Evolutionary conservation across 2,888 invertebrate genomes (phyloP).

Genomic region (Pantelozetes paolii): DNA sequence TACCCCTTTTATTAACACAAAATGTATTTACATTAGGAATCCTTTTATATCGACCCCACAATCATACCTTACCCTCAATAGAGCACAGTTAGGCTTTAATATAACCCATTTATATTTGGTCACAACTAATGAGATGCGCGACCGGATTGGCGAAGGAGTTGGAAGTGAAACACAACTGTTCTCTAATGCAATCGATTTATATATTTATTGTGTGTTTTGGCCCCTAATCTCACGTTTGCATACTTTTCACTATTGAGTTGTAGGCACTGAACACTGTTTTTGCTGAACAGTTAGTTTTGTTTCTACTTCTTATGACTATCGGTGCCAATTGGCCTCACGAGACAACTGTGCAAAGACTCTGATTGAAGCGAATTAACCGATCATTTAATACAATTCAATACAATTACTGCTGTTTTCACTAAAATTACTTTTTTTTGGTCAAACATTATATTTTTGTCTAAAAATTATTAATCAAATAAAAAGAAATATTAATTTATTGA

Average conservation of each 20-base stretch:
- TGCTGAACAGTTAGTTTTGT: neutral
- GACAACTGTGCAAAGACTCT: neutral
- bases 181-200: slow-evolving; percentile 18
- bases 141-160: too few species aligned
- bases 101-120: neutral
- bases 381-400: slow-evolving; percentile 5
- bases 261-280: neutral
- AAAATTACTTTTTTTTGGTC: neutral
- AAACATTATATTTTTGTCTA: neutral
- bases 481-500: too few species aligned
- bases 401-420: neutral
- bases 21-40: too few species aligned
- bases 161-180: neutral
- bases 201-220: neutral
- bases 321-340: slow-evolving; percentile 27
- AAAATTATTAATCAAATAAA: too few species aligned
- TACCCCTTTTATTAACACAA: too few species aligned
- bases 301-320: neutral
- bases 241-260: slow-evolving; percentile 16
- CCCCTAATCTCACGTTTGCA: slow-evolving; percentile 15
- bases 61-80: neutral
- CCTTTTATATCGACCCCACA: neutral
- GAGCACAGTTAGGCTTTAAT: neutral
- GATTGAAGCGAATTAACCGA: slow-evolving; percentile 26
- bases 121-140: slow-evolving; percentile 1